Conservation (phyloP, 2,888 invertebrate genomes). For the Fragum sueziense region DNA sequence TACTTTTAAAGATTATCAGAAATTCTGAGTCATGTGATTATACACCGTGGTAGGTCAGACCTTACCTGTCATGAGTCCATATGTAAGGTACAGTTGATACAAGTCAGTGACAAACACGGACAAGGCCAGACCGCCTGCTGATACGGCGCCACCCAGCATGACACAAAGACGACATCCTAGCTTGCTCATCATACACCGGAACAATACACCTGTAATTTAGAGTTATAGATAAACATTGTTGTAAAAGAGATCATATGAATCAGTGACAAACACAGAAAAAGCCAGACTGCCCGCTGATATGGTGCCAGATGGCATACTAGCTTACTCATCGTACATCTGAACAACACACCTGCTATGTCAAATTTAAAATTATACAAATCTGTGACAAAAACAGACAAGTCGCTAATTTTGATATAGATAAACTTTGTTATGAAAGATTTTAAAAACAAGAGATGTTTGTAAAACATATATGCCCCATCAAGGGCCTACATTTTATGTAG, state of each 20-base stretch:
- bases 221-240: no score
- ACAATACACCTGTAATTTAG: constrained; percentile 77
- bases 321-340: constrained; percentile 74
- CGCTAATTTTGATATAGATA: no score
- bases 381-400: no score
- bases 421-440: no score
- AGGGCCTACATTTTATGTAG: no score
- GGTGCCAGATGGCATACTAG: constrained; percentile 76
- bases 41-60: no score
- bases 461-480: no score
- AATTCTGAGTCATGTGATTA: no score
- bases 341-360: constrained; percentile 78
- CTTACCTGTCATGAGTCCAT: constrained; percentile 78
- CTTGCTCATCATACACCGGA: constrained; percentile 74
- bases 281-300: constrained; percentile 73
- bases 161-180: constrained; percentile 77
- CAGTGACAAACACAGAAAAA: constrained; percentile 72
- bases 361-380: no score
- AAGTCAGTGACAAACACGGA: constrained; percentile 73
- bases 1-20: no score
- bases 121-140: constrained; percentile 73
- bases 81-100: constrained; percentile 76
- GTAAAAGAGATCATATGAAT: constrained; percentile 76
- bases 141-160: constrained; percentile 75
- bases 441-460: no score